phyloP scores from a whole-genome alignment of 2,888 invertebrate genomes.

The Megalurothrips usitatus region DNA sequence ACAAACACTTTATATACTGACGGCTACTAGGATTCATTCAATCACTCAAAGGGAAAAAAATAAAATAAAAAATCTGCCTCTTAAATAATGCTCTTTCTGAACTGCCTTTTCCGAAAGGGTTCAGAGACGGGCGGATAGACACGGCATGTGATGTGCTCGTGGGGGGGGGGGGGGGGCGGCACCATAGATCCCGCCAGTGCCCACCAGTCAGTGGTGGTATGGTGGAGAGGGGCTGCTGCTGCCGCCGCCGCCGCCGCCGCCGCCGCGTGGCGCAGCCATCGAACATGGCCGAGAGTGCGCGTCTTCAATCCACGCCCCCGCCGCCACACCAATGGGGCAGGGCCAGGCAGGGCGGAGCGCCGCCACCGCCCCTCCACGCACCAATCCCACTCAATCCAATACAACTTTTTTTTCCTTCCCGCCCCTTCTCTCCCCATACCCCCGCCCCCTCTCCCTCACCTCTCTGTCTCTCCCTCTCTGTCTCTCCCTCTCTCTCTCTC shows the following conservation, averaged over 20 bases:
- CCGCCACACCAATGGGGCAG: conserved; percentile 14
- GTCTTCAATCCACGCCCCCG: not conserved
- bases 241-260: no score
- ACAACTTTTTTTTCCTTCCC: conserved; percentile 7
- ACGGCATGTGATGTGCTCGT: no score
- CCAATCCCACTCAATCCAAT: conserved; percentile 18
- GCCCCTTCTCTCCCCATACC: not conserved
- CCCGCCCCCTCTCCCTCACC: no score
- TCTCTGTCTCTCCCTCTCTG: not conserved
- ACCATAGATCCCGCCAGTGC: not conserved
- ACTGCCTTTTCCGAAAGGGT: no score
- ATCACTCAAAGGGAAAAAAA: no score
- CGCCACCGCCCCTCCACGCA: conserved; percentile 7
- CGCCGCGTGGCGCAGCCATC: not conserved
- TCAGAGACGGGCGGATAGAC: not conserved
- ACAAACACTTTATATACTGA: no score
- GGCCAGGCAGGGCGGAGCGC: not conserved
- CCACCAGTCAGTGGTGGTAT: no score
- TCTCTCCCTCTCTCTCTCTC: not conserved
- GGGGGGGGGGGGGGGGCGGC: not conserved
- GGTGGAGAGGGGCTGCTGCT: no score
- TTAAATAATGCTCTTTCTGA: no score
- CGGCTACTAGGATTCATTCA: no score
- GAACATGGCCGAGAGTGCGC: conserved; percentile 7
- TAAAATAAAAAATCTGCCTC: no score